Percentiles rank a stretch among this genome's conserved stretches.
phyloP scores from a whole-genome alignment of 37 sponge, comb jelly and placozoan genomes.

The Crambe crambe region DNA sequence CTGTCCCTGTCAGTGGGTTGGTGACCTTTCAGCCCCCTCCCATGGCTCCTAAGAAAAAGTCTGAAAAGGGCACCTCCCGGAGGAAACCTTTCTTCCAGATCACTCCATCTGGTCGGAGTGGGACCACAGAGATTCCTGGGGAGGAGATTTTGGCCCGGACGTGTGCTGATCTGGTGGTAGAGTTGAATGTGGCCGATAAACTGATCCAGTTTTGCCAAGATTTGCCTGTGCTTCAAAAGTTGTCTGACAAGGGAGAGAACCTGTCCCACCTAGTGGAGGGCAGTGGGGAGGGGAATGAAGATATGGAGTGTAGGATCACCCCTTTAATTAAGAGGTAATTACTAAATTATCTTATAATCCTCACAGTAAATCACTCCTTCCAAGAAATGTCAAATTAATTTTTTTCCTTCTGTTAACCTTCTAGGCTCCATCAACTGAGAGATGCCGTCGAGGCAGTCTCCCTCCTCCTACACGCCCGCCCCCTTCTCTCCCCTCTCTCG shows the following conservation, averaged over 20 bases:
- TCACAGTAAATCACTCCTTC: no score
- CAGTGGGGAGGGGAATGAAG: background rate
- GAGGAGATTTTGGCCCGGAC: background rate
- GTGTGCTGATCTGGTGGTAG: background rate
- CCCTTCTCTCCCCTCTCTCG: slow-evolving; percentile 8
- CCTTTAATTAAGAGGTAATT: background rate
- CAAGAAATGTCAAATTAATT: no score
- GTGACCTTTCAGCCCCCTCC: no score
- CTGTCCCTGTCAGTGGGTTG: background rate
- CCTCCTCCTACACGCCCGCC: slow-evolving; percentile 15
- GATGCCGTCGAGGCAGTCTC: slow-evolving; percentile 41
- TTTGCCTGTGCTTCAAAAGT: slow-evolving; percentile 24
- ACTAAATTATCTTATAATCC: no score
- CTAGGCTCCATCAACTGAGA: slow-evolving; percentile 47
- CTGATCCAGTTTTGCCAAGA: background rate
- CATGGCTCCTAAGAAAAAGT: background rate
- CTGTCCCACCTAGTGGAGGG: background rate
- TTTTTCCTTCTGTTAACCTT: background rate
- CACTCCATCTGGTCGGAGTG: background rate
- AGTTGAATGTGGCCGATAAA: background rate
- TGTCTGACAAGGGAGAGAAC: background rate
- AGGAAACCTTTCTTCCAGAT: background rate
- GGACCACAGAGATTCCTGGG: background rate
- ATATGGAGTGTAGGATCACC: background rate
- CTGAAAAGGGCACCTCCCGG: background rate